Percentiles rank a stretch among this genome's conserved stretches.
phyloP scores from a whole-genome alignment of 2,888 invertebrate genomes.

The Apamea monoglypha region DNA sequence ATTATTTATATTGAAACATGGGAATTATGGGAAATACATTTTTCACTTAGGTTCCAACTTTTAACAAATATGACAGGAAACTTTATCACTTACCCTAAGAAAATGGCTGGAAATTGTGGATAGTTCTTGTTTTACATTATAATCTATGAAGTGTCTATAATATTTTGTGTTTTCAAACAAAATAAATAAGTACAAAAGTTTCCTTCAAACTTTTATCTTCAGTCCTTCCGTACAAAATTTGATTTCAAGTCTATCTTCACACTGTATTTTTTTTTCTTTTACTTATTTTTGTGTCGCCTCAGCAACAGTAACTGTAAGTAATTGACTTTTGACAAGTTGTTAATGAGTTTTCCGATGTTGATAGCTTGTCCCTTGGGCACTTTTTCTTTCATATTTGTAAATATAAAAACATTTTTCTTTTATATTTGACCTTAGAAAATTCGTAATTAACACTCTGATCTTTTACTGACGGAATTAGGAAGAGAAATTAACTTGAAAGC shows the following conservation, averaged over 20 bases:
- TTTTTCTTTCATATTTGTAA: slow-evolving; percentile 37
- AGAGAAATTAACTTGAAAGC: neutral
- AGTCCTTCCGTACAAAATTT: neutral
- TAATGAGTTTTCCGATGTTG: slow-evolving; percentile 72
- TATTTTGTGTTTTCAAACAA: neutral
- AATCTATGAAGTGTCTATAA: neutral
- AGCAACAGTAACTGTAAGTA: slow-evolving; percentile 65
- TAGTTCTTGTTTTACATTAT: neutral
- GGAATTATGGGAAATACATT: slow-evolving; percentile 3
- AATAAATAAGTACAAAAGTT: neutral
- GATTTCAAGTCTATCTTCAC: slow-evolving; percentile 33
- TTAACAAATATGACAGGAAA: neutral
- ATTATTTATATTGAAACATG: slow-evolving; percentile 22
- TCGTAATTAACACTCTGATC: slow-evolving; percentile 1
- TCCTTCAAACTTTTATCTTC: neutral
- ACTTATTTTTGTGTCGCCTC: slow-evolving; percentile 66
- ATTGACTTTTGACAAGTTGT: slow-evolving; percentile 78
- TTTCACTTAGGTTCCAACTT: no score
- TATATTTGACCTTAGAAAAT: slow-evolving; percentile 1
- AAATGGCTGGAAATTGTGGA: neutral
- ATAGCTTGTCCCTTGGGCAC: slow-evolving; percentile 52
- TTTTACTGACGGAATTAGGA: neutral
- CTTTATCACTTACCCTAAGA: neutral
- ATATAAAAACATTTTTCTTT: slow-evolving; percentile 6
- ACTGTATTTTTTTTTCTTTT: slow-evolving; percentile 48